phyloP scores from a whole-genome alignment of 2,888 invertebrate species.

The Zygaena filipendulae region DNA sequence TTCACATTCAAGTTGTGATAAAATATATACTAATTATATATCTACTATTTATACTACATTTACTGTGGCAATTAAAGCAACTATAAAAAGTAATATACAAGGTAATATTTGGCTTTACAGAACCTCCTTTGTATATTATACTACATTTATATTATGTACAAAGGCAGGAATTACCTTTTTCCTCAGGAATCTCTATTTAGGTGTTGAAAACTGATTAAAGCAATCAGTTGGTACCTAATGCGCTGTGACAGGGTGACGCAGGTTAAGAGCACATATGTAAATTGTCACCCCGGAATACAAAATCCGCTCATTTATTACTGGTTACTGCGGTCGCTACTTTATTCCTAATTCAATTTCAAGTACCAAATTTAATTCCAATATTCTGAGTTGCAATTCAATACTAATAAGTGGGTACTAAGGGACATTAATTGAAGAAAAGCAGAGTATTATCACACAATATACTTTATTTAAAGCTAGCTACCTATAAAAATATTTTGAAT shows the following conservation, averaged over 20 bases:
- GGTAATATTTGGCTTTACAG: too few relatives aligned
- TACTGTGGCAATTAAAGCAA: too few relatives aligned
- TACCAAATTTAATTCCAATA: slow-evolving; percentile 1
- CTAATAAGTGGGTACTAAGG: slow-evolving; percentile 3
- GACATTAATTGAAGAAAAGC: slow-evolving; percentile 4
- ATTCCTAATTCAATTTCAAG: slow-evolving; percentile 4
- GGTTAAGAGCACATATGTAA: slow-evolving; percentile 4
- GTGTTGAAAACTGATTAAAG: too few relatives aligned
- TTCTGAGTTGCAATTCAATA: slow-evolving; percentile 3
- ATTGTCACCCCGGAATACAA: slow-evolving; percentile 4
- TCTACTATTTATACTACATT: too few relatives aligned
- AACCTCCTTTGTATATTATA: too few relatives aligned
- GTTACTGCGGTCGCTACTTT: slow-evolving; percentile 6
- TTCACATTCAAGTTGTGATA: too few relatives aligned
- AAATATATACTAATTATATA: too few relatives aligned
- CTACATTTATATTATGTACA: too few relatives aligned
- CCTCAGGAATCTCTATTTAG: too few relatives aligned
- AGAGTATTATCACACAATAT: slow-evolving; percentile 4
- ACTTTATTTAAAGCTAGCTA: slow-evolving; percentile 5
- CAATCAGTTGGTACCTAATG: slow-evolving; percentile 4
- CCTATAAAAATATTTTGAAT: slow-evolving; percentile 4
- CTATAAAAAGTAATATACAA: too few relatives aligned
- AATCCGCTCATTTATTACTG: slow-evolving; percentile 2
- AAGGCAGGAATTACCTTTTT: too few relatives aligned
- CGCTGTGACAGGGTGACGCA: slow-evolving; percentile 4